Base-by-base conservation (phyloP, 2,797 vertebrate genomes). In the Erethizon dorsatum region DNA sequence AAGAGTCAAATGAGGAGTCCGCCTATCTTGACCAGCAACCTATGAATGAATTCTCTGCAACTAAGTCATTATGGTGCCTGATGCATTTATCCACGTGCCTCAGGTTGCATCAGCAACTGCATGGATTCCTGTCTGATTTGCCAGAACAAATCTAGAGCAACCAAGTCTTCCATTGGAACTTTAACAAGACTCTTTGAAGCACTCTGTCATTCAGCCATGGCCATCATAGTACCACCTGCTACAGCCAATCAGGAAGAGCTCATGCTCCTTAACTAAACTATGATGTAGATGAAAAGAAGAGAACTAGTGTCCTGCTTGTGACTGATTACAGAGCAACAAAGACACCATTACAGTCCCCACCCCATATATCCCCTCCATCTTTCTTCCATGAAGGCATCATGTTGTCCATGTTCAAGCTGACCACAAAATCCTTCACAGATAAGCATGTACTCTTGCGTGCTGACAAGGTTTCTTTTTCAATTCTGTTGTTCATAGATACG, bases 131-230 rank as follows among this genome's bases (percentile, higher is more conserved):
- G 33, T 45, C 7, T 15, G 26, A 10, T 57, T 33, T 9, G 20
- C 50, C 33, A 75, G 45, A 7, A 41, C 56, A 59, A n/a, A 9
- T 22, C 57, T 37, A 33, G 12, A 59, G 47, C 24, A 54, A 24
- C 41, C 33, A n/a, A 22, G 3, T 11, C 12, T 10, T 0, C 13
- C 31, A n/a, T 13, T 24, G 26, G 4, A 22, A 18, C n/a, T 41
- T 15, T 18, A 52, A 11, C 18, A 52, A 41, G 33, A 61, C 5
- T 18, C 15, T 28, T 9, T 54, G 5, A 63, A 65, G 57, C 18
- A 61, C 7, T 14, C 56, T 6, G 15, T 22, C 20, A 11, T 14
- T 17, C 28, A 22, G 13, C 18, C 24, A 15, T 2, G 52, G 28
- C 28, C 13, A n/a, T 65, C 24, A 8, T 9, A 26, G 13, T 45